Evolutionary conservation across 2,888 invertebrate genomes (phyloP), one percentile per base, ranked within the genome.

Genomic region (Catotricha subobsoleta): DNA sequence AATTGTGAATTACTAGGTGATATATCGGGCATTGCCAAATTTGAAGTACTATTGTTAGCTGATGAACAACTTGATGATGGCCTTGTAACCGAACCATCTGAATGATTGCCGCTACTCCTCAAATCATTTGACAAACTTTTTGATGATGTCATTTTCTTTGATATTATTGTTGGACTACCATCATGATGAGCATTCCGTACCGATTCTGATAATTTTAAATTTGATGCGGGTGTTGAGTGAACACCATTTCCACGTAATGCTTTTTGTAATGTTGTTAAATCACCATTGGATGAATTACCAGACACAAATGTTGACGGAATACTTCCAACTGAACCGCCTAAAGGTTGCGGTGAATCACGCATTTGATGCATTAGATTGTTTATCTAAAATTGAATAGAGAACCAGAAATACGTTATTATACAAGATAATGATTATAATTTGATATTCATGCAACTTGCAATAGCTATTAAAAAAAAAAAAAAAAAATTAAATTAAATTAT

Each of bases 1-100:
- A 87, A 87, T 57, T 86, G 86, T 19, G 86, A 84, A 45, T 83
- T 83, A 51, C 83, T 83, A 8, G 83, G 81, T 1, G 86, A 82
- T 42, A 87, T 77, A 54, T 84, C 83, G 31, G 58, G 56, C 27
- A 62, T 27, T 8, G 27, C 29, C 12, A 41, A 16, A 35, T 27
- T 40, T 9, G 20, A 18, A 6, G 15, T 21, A 9, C 27, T 16
- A 12, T 21, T 29, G 13, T 16, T 13, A 6, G 9, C 25, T 3
- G 20, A 19, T 30, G 21, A n/a, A 35, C 15, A 12, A 21, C 21
- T 21, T 15, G 20, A 16, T 25, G 18, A 36, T n/a, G n/a, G n/a
- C n/a, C n/a, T n/a, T n/a, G n/a, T n/a, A 45, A 62, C 62, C 44
- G 60, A 59, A 49, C 61, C 62, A 48, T 60, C 59, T 36, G 62